phyloP scores from a whole-genome alignment of 2,113 vertebrate genomes.

The Solenodon paradoxus region DNA sequence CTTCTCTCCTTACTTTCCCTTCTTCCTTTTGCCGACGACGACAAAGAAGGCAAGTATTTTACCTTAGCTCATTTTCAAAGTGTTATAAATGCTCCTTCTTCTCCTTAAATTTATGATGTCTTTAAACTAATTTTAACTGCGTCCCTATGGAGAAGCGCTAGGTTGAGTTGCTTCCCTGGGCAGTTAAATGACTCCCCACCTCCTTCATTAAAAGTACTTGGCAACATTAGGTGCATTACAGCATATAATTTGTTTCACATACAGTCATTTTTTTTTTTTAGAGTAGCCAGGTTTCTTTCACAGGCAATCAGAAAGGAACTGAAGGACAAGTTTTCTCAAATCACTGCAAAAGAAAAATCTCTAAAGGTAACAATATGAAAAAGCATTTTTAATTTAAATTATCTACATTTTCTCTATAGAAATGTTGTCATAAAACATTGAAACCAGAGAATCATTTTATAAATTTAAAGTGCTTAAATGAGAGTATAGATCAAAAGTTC shows the following conservation, averaged over 20 bases:
- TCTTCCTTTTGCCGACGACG: no score
- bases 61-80: neutral
- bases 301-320: neutral
- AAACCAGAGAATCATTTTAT: slow-evolving; percentile 24
- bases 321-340: slow-evolving; percentile 20
- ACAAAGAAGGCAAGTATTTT: neutral
- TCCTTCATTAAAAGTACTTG: neutral
- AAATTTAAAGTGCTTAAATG: neutral
- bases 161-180: neutral
- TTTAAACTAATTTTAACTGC: slow-evolving; percentile 42
- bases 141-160: neutral
- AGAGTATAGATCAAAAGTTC: neutral
- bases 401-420: neutral
- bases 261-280: neutral
- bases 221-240: neutral
- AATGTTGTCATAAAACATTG: neutral
- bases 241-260: neutral
- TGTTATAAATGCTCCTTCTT: neutral
- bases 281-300: neutral
- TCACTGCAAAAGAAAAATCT: neutral
- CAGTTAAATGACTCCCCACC: neutral
- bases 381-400: slow-evolving; percentile 4
- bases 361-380: neutral
- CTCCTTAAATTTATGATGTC: neutral
- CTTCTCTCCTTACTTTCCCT: no score